phyloP scores from a whole-genome alignment of 2,113 vertebrate genomes.

The Blennius ocellaris region DNA sequence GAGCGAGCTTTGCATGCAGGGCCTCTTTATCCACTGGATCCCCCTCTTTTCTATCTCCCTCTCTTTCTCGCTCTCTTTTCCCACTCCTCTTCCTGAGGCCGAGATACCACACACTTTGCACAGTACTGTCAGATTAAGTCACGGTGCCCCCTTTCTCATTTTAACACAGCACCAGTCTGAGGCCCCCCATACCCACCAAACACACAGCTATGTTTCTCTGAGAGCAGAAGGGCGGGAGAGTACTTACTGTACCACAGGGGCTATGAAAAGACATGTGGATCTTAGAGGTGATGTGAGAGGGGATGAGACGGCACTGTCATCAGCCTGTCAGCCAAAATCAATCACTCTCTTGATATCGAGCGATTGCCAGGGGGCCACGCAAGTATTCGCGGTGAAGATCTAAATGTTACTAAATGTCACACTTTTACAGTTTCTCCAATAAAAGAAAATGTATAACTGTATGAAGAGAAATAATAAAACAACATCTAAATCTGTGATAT shows the following conservation, averaged over 20 bases:
- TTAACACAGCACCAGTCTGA: conserved; percentile 71
- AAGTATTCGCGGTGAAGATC: conserved; percentile 16
- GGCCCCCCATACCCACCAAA: conserved; percentile 56
- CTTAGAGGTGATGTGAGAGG: conserved; percentile 61
- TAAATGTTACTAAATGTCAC: conserved; percentile 38
- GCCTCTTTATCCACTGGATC: conserved; percentile 77
- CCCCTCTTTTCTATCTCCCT: conserved; percentile 59
- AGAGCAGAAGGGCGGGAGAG: conserved; percentile 51
- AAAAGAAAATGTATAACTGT: background rate
- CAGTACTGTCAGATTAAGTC: conserved; percentile 82
- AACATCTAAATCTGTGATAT: background rate
- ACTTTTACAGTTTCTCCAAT: conserved; percentile 1
- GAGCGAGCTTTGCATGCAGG: conserved; percentile 73
- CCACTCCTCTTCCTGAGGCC: conserved; percentile 71
- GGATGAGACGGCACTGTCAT: conserved; percentile 70
- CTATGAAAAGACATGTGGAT: conserved; percentile 66
- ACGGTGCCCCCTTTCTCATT: conserved; percentile 75
- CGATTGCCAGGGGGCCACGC: conserved; percentile 30
- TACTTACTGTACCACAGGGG: conserved; percentile 67
- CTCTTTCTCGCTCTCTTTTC: conserved; percentile 39
- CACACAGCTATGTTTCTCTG: conserved; percentile 50
- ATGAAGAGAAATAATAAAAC: conserved; percentile 4
- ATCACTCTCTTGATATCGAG: conserved; percentile 66
- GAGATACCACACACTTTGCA: conserved; percentile 82
- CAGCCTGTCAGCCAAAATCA: conserved; percentile 76